Base-by-base conservation (phyloP, 2,888 invertebrate species). In the Drosophila ezoana region DNA sequence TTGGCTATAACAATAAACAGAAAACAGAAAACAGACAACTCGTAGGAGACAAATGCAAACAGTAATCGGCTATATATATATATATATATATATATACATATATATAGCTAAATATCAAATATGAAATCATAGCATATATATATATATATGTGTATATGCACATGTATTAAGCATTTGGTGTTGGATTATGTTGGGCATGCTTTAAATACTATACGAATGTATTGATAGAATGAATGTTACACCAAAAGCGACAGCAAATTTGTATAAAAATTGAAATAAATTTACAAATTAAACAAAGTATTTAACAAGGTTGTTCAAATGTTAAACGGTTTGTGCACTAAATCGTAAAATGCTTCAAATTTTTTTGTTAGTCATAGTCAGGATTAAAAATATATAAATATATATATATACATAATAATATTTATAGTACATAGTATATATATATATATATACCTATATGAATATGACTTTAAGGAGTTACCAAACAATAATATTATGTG, bases 401-500 rank as follows among this genome's bases (percentile, higher is more conserved):
- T 32, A 45, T 33, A 35, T 32, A 59, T 28, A 45, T 59, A 44
- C 23, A 33, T 41, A 41, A 28, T 35, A 38, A 47, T 48, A 68
- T 58, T 37, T 51, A 62, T 62, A 57, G 51, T 43, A 68, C 28
- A 43, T 58, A 57, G 16, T 28, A 54, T 32, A 52, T 49, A 48
- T 33, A 52, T 37, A 48, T 20, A 49, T 18, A 65, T 53, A 65
- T 20, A 61, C 40, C 60, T 54, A 65, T 59, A 64, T 28, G 51
- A 59, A 49, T 51, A 56, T 16, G 47, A 63, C 60, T 58, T 63
- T 52, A 69, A 78, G 61, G 14, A 71, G 72, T 79, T 89, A 76
- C 81, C 87, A 91, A 90, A 91, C 92, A 92, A 92, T 91, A 92
- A 92, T 90, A 91, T 85, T 89, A 91, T 92, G 92, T 92, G 92